Percentiles rank a stretch among this genome's conserved stretches.
Conservation (phyloP, 2,888 invertebrate genomes). For the Tetramorium bicarinatum region DNA sequence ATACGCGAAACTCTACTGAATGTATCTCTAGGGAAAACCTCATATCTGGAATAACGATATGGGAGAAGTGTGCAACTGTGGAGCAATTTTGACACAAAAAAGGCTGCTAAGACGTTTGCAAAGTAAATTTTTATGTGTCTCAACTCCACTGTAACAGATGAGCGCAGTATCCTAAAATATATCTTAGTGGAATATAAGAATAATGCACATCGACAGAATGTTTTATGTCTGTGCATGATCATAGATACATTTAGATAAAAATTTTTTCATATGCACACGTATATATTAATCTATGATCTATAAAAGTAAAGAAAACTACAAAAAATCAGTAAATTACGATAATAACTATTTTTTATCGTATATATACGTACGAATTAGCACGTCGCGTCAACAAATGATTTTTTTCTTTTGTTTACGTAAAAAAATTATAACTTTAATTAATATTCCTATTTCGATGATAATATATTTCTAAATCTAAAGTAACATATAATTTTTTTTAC, state of each 20-base stretch:
- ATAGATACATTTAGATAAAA: not conserved
- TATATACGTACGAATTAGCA: not conserved
- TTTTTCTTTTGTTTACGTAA: not conserved
- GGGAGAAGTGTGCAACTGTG: not conserved
- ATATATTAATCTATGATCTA: not conserved
- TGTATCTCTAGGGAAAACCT: not conserved
- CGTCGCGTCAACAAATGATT: not conserved
- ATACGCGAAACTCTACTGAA: constrained; percentile 73
- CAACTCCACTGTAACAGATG: not conserved
- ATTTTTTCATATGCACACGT: not conserved
- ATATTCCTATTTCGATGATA: not conserved
- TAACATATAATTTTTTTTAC: not conserved
- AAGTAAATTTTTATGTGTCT: constrained; percentile 12
- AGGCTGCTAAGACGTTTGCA: not conserved
- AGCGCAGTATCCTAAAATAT: not conserved
- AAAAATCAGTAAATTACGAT: not conserved
- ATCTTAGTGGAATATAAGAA: not conserved
- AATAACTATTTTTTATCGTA: not conserved
- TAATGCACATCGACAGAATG: not conserved
- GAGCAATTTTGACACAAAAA: not conserved
- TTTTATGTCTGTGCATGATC: not conserved
- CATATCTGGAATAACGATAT: not conserved
- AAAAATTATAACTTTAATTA: not conserved
- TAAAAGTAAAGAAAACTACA: not conserved
- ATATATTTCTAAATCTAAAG: not conserved